phyloP scores from a whole-genome alignment of 2,888 invertebrate genomes.

The Polyommatus icarus region DNA sequence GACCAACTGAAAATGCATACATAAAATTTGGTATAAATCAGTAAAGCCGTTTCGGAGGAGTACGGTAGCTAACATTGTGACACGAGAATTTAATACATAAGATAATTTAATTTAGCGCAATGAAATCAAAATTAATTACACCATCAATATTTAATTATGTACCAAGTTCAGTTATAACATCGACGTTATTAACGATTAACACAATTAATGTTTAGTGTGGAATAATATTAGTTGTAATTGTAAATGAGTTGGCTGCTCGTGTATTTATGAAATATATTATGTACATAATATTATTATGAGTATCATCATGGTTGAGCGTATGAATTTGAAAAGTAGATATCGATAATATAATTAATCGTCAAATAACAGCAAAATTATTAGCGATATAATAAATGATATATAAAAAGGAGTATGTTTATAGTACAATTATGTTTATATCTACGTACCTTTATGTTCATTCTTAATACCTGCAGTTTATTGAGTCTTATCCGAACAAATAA shows the following conservation, averaged over 20 bases:
- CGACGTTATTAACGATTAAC: neutral
- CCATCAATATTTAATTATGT: slow-evolving; percentile 4
- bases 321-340: neutral
- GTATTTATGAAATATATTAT: neutral
- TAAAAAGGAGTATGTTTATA: neutral
- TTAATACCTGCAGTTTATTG: neutral
- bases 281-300: neutral
- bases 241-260: neutral
- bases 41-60: too few species aligned
- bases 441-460: neutral
- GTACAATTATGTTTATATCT: neutral
- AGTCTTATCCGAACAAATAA: neutral
- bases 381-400: too few species aligned
- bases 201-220: neutral
- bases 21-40: too few species aligned
- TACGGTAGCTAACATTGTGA: too few species aligned
- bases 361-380: neutral
- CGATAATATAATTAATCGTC: neutral
- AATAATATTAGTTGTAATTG: slow-evolving; percentile 7
- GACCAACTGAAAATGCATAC: too few species aligned
- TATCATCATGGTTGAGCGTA: neutral
- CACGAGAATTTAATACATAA: neutral
- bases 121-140: neutral
- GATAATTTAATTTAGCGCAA: neutral
- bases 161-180: neutral